A percentile compares a stretch with the other conserved stretches of the same genome.
Evolutionary conservation across 1,140 invertebrate genomes (phyloP).

Genomic region (Hyles euphorbiae): DNA sequence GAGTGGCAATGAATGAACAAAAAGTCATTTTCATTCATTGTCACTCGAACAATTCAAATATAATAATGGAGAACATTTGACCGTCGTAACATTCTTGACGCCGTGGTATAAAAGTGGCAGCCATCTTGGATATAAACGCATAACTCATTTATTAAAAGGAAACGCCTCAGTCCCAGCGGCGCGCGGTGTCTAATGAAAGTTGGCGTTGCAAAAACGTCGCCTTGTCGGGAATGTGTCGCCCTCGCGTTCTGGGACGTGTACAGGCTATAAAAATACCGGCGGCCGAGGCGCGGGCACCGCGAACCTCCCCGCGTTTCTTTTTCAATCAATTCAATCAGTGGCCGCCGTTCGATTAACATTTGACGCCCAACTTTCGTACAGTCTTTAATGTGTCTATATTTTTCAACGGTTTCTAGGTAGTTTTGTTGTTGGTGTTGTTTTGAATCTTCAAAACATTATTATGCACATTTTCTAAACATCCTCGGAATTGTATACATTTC

Average conservation of each 20-base stretch:
- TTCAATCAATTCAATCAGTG: constrained; percentile 68
- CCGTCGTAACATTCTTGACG: constrained; percentile 49
- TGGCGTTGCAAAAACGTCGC: constrained; percentile 63
- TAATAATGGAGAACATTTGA: constrained; percentile 22
- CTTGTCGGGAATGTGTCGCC: constrained; percentile 65
- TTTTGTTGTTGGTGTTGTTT: too few species aligned
- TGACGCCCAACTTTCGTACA: constrained; percentile 32
- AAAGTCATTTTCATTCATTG: too few species aligned
- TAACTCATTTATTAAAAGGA: constrained; percentile 69
- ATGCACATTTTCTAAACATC: too few species aligned
- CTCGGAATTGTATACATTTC: too few species aligned
- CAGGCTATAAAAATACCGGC: constrained; percentile 67
- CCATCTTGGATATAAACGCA: constrained; percentile 62
- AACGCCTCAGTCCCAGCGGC: constrained; percentile 42
- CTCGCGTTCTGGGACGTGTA: constrained; percentile 57
- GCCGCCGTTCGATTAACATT: constrained; percentile 46
- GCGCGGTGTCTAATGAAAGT: constrained; percentile 63
- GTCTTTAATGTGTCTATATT: too few species aligned
- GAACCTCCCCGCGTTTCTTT: constrained; percentile 56
- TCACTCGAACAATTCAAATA: too few species aligned
- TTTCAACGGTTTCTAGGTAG: not conserved
- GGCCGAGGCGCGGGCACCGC: constrained; percentile 29
- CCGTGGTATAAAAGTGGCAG: constrained; percentile 35
- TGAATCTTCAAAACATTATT: too few species aligned
- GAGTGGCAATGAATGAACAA: too few species aligned